Evolutionary conservation across 1,140 invertebrate genomes (phyloP).

Genomic region (Penaeus japonicus): DNA sequence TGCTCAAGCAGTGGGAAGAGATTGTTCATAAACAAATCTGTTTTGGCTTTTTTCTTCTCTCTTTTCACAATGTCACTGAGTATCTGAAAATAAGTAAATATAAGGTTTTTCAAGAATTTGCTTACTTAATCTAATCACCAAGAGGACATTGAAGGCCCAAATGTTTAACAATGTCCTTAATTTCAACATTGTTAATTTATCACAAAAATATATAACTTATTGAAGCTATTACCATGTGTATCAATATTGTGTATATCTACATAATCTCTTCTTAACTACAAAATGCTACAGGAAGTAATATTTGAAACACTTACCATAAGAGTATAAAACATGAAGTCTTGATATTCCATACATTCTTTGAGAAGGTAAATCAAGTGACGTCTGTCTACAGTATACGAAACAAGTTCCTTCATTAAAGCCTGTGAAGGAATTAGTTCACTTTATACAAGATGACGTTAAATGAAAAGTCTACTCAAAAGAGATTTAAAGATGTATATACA

Average conservation of each 20-base stretch:
- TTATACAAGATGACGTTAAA: no score
- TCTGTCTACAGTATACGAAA: neutral
- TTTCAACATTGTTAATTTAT: no score
- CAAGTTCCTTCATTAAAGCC: neutral
- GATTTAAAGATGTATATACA: no score
- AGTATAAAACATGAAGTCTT: neutral
- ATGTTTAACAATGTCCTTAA: no score
- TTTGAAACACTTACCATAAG: neutral
- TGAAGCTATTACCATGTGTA: neutral
- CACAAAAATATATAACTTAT: no score
- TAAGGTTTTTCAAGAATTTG: neutral
- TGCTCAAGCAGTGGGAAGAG: constrained; percentile 27
- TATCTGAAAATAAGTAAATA: neutral
- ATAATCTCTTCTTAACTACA: neutral
- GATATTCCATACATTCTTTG: neutral
- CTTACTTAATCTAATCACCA: neutral
- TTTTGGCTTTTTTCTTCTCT: neutral
- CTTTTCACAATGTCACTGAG: neutral
- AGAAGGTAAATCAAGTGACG: neutral
- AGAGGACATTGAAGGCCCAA: neutral
- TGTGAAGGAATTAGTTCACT: neutral
- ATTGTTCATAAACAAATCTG: constrained; percentile 32
- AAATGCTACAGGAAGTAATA: neutral
- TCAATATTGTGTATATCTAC: neutral
- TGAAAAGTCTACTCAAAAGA: no score